Percentiles rank a stretch among this genome's conserved stretches.
Evolutionary conservation across 2,888 invertebrate species (phyloP).

Genomic region (Iphiclides podalirius): DNA sequence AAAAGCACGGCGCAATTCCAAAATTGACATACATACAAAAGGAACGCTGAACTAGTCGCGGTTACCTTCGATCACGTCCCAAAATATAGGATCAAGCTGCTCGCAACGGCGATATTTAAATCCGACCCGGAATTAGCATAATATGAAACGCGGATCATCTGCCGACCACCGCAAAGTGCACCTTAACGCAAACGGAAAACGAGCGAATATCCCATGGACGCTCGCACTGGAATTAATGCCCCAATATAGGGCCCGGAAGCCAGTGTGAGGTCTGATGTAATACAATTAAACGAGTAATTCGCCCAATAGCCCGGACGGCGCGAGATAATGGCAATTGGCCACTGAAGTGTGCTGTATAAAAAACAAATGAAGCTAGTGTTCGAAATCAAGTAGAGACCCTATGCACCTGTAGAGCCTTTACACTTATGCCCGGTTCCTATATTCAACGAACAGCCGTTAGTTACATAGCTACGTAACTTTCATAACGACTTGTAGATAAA

Average conservation of each 20-base stretch:
- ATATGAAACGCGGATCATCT: slow-evolving; percentile 17
- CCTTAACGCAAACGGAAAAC: slow-evolving; percentile 5
- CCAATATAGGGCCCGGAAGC: slow-evolving; percentile 3
- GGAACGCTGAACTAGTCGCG: not conserved
- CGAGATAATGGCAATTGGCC: not conserved
- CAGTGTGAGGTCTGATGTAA: slow-evolving; percentile 11
- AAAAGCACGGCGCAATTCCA: not conserved
- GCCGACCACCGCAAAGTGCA: not conserved
- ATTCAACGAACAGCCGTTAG: too few species aligned
- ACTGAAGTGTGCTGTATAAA: not conserved
- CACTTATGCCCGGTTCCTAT: too few species aligned
- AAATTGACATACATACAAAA: not conserved
- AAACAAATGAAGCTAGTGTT: too few species aligned
- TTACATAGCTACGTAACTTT: too few species aligned
- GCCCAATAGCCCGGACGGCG: not conserved
- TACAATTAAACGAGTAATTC: slow-evolving; percentile 20
- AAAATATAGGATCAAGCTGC: slow-evolving; percentile 7
- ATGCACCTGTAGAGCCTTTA: too few species aligned
- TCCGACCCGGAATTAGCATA: slow-evolving; percentile 21
- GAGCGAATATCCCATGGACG: not conserved
- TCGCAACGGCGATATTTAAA: slow-evolving; percentile 22
- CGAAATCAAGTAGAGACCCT: too few species aligned
- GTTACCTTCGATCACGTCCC: slow-evolving; percentile 2
- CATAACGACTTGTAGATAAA: too few species aligned
- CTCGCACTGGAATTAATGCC: slow-evolving; percentile 4